Percentiles rank a stretch among this genome's conserved stretches.
Evolutionary conservation across 2,113 vertebrate genomes (phyloP).

Genomic region (Octodon degus): DNA sequence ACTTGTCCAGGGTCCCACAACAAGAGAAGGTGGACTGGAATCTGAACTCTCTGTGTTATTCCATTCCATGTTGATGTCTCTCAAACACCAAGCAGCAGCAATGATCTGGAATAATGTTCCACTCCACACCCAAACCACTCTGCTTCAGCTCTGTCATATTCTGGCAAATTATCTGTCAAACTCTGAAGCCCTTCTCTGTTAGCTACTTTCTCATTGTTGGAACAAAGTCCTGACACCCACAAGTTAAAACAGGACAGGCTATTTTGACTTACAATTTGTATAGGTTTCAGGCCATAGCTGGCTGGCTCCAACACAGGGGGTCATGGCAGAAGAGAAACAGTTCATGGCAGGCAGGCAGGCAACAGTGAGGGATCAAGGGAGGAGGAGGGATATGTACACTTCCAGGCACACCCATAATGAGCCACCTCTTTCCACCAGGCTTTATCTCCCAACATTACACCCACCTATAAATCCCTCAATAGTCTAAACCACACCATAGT

Average conservation of each 20-base stretch:
- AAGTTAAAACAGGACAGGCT: neutral
- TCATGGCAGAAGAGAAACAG: neutral
- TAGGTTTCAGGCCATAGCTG: neutral
- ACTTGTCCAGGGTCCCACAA: neutral
- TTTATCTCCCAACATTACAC: neutral
- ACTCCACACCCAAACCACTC: neutral
- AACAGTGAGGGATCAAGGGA: neutral
- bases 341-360: neutral
- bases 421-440: neutral
- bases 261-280: neutral
- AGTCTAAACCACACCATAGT: neutral
- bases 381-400: neutral
- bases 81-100: neutral
- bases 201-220: neutral
- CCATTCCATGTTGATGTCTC: neutral
- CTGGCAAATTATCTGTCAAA: neutral
- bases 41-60: neutral
- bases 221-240: neutral
- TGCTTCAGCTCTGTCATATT: neutral
- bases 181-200: neutral
- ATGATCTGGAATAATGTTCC: neutral
- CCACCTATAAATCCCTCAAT: neutral
- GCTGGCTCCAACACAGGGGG: neutral
- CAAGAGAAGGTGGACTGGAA: neutral
- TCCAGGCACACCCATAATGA: neutral